These are phyloP conservation scores for Alethe diademata DNA, from an alignment of 2,113 vertebrate species.

Conservation along the genomic window DNA sequence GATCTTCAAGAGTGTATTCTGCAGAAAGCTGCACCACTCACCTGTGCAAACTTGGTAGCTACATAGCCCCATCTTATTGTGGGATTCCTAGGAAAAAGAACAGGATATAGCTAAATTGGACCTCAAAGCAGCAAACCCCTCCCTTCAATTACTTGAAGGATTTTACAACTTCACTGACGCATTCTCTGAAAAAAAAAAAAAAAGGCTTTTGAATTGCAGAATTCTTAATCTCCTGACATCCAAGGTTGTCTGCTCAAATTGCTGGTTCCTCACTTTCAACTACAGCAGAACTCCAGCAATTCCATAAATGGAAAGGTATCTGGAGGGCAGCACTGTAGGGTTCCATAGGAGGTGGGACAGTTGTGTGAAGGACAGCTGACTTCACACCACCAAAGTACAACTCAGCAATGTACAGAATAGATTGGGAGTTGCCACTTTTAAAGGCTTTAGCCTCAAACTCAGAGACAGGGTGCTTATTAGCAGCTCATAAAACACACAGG, in stretches of 20 bases:
- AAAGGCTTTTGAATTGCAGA: background rate
- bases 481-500: background rate
- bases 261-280: background rate
- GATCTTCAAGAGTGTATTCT: background rate
- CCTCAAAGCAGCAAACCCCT: background rate
- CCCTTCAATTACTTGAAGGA: background rate
- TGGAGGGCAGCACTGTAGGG: background rate
- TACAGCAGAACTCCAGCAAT: background rate
- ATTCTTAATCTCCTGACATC: background rate
- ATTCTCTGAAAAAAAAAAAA: background rate
- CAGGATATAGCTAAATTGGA: background rate
- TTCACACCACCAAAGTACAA: background rate
- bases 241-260: background rate
- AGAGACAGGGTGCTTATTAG: background rate
- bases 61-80: constrained; percentile 90
- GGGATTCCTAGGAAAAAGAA: constrained; percentile 79
- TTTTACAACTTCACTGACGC: background rate
- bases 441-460: background rate
- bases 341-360: accelerated
- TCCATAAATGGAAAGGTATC: background rate
- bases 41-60: constrained; percentile 90
- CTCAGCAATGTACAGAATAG: background rate
- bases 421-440: background rate
- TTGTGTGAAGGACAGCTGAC: background rate
- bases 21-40: constrained; percentile 52